phyloP scores from a whole-genome alignment of 2,888 invertebrate genomes.

The Lepidonotus clava region DNA sequence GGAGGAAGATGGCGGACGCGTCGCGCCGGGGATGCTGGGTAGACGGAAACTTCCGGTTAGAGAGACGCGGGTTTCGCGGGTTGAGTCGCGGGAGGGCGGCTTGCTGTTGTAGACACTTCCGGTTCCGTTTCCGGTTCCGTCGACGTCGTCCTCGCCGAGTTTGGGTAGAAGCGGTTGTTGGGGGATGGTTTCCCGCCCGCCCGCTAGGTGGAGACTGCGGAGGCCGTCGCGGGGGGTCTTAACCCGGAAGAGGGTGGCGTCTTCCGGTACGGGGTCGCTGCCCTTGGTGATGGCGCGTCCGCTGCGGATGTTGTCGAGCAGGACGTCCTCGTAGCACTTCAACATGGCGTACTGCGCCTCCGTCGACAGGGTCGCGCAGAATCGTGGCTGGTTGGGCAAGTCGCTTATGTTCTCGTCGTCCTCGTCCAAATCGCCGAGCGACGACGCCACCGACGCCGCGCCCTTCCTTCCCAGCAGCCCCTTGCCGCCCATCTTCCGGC shows the following conservation, averaged over 20 bases:
- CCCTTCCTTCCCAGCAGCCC: conserved; percentile 1
- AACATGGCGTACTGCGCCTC: conserved; percentile 78
- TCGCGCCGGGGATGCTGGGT: not conserved
- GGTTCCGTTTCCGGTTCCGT: not conserved
- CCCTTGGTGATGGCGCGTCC: conserved; percentile 21
- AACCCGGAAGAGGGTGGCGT: conserved; percentile 23
- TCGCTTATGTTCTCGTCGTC: conserved; percentile 54
- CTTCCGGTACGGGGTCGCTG: conserved; percentile 21
- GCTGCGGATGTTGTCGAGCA: conserved; percentile 58
- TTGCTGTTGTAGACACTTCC: not conserved
- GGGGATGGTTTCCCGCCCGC: not conserved
- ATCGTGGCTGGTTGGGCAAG: conserved; percentile 72
- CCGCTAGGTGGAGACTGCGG: conserved; percentile 11
- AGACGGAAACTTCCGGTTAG: not conserved
- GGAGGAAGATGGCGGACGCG: not conserved
- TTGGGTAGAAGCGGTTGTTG: not conserved
- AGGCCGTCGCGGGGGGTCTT: conserved; percentile 23
- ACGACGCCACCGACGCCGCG: not conserved
- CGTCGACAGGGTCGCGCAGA: conserved; percentile 74
- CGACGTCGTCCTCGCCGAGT: not conserved
- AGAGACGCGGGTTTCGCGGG: not conserved
- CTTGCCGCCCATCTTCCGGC: not conserved
- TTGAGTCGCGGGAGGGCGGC: not conserved
- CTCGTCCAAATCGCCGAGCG: not conserved
- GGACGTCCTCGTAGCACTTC: conserved; percentile 77